phyloP scores from a whole-genome alignment of 2,797 vertebrate species.

The Pachyuromys duprasi region DNA sequence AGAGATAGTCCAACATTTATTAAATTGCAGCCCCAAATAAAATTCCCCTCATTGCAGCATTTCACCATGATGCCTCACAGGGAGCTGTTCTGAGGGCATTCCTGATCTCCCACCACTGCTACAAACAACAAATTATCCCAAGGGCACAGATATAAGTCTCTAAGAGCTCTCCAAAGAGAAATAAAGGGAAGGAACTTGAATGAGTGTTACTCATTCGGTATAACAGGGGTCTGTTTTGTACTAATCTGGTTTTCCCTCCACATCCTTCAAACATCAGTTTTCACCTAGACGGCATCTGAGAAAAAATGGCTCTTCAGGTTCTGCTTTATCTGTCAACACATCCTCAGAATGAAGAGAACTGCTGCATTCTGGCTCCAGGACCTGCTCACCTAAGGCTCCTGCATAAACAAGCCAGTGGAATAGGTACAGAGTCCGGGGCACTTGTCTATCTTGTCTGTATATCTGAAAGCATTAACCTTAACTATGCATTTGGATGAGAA shows the following conservation, averaged over 20 bases:
- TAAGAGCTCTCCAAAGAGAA: slow-evolving; percentile 24
- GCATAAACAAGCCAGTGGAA: slow-evolving; percentile 70
- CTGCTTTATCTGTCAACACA: slow-evolving; percentile 78
- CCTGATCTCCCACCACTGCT: slow-evolving; percentile 76
- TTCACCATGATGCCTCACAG: slow-evolving; percentile 76
- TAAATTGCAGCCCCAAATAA: slow-evolving; percentile 77
- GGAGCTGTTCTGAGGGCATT: slow-evolving; percentile 72
- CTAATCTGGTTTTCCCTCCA: slow-evolving; percentile 65
- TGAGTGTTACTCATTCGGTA: slow-evolving; percentile 27
- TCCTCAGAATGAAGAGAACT: slow-evolving; percentile 66
- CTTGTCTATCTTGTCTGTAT: slow-evolving; percentile 7
- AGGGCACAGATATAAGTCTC: slow-evolving; percentile 72
- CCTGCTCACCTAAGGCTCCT: slow-evolving; percentile 49
- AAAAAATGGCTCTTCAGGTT: slow-evolving; percentile 63
- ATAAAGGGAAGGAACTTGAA: not conserved
- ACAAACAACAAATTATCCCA: slow-evolving; percentile 76
- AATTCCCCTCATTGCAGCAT: slow-evolving; percentile 74
- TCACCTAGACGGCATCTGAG: slow-evolving; percentile 64
- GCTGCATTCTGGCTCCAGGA: slow-evolving; percentile 58
- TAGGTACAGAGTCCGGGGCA: slow-evolving; percentile 51
- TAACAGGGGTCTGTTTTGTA: slow-evolving; percentile 50
- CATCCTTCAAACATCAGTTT: slow-evolving; percentile 25
- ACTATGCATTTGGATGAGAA: slow-evolving; percentile 63
- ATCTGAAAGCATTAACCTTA: slow-evolving; percentile 65
- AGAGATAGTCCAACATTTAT: slow-evolving; percentile 79